Evolutionary conservation across 92 coral and sea anemone species (phyloP).

Genomic region (Virgularia gustaviana): DNA sequence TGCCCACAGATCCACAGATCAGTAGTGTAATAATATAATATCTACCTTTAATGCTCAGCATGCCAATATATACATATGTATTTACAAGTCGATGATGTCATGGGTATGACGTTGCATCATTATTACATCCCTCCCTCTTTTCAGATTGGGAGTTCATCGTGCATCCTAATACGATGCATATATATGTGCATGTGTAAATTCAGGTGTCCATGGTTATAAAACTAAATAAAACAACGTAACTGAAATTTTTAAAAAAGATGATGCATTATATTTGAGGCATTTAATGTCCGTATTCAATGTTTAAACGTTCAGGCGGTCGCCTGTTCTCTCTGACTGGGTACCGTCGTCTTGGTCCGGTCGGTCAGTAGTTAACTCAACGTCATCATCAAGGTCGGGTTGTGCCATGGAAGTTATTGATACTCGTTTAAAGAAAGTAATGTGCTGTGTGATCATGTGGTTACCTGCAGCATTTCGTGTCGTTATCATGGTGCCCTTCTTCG

Average conservation of each 20-base stretch:
- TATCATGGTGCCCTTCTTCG: background rate
- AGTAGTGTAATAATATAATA: too few species aligned
- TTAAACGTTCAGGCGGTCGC: background rate
- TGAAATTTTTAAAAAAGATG: background rate
- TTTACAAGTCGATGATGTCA: too few species aligned
- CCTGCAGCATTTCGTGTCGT: conserved; percentile 3
- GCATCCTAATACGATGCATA: too few species aligned
- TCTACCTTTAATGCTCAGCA: too few species aligned
- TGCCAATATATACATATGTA: conserved; percentile 7
- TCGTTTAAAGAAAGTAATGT: background rate
- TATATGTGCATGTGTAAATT: too few species aligned
- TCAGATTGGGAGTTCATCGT: background rate
- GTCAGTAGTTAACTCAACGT: background rate
- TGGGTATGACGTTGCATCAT: too few species aligned
- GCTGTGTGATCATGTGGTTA: background rate
- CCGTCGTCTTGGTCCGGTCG: background rate
- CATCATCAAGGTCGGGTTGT: background rate
- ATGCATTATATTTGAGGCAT: background rate
- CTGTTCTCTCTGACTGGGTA: conserved; percentile 3
- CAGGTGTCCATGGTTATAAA: too few species aligned
- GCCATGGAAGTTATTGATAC: background rate
- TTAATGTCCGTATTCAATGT: background rate
- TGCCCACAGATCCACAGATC: too few species aligned
- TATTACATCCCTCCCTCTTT: conserved; percentile 10
- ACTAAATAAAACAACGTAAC: background rate